Evolutionary conservation across 2,113 vertebrate genomes (phyloP), one percentile per base, ranked within the genome.

Genomic region (Onychostoma macrolepis): DNA sequence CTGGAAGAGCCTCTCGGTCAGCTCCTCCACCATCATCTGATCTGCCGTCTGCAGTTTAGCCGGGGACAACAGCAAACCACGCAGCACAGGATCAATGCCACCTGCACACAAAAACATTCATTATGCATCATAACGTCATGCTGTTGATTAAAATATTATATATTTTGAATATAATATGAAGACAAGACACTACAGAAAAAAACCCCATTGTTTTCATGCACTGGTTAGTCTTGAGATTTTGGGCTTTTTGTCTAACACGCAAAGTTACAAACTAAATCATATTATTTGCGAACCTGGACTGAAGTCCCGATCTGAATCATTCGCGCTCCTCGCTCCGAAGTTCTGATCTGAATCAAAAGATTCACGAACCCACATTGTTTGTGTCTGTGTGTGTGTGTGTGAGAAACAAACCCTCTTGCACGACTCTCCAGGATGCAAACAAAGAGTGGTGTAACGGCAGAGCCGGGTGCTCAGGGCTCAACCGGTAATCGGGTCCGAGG

Each of bases 11-110:
- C 93, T 92, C 86, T 96, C 95, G 0, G 94, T 96, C 82, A 96
- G 91, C 88, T 96, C 95, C 90, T 95, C 96, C 76, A 96, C 95
- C 96, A 96, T 96, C 95, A 96, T 96, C 93, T 96, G 94, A 80
- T 93, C 93, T 5, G 94, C 92, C 41, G 90, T 94, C 90, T 96
- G 95, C 58, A 96, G 93, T 87, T 96, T 96, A 11, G 95, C 96
- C 0, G 94, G 93, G 83, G 94, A 95, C 77, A 94, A 84, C 89
- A 95, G 77, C 75, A 96, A 85, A 4, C 96, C 96, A 0, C 96
- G 94, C 80, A 96, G 89, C 87, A 96, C 93, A 1, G 96, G 96
- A 90, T 96, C 95, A 15, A 96, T 92, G 15, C 96, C 95, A 43
- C 95, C 95, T 96, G 24, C 26, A 81, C 26, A 77, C 8, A 38